A percentile compares a stretch with the other conserved stretches of the same genome.
These are phyloP conservation scores for Callyntrura sp. DNA, from an alignment of 2,888 invertebrate species.

Conservation along the genomic window DNA sequence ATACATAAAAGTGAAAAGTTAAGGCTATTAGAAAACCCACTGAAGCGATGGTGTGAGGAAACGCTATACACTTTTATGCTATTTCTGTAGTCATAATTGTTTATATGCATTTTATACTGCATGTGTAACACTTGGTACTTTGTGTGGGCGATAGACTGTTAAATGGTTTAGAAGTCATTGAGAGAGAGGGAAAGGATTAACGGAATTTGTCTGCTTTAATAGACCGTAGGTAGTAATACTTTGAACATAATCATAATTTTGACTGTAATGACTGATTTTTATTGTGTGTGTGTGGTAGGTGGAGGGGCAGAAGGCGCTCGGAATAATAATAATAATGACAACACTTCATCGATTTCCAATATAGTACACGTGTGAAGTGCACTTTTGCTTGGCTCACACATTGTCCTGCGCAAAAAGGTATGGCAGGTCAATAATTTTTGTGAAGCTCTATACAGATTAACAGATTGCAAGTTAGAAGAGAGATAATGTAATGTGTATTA, in stretches of 20 bases:
- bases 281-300: conserved; percentile 28
- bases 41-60: no score
- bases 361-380: conserved; percentile 64
- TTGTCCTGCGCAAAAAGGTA: not conserved
- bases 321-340: no score
- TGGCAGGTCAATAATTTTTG: no score
- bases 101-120: no score
- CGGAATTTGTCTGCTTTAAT: conserved; percentile 37
- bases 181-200: conserved; percentile 38
- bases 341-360: conserved; percentile 36
- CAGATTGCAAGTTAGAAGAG: no score
- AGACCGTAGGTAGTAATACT: no score
- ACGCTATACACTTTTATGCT: not conserved
- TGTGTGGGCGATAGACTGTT: not conserved
- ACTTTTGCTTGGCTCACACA: conserved; percentile 37
- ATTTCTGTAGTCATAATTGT: no score
- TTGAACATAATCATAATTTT: no score
- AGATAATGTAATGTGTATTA: no score
- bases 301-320: no score
- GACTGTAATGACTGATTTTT: conserved; percentile 2
- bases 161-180: conserved; percentile 7
- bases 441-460: no score
- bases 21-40: conserved; percentile 17
- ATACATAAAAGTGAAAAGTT: not conserved
- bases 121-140: no score